Base-by-base conservation (phyloP, 92 coral and sea anemone genomes). In the Epizoanthus fatuus region DNA sequence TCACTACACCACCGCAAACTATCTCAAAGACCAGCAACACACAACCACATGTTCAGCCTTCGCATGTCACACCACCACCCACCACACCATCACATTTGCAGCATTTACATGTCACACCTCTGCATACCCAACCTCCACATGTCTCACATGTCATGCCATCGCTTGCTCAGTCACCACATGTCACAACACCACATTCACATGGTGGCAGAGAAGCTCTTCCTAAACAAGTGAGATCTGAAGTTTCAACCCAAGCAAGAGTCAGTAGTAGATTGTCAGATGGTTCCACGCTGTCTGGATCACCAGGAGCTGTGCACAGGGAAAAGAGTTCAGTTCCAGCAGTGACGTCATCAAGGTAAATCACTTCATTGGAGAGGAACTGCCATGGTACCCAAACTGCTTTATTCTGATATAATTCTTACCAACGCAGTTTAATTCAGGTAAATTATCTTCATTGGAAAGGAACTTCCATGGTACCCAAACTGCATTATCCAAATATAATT, bases 301-400 rank as follows among this genome's bases (percentile, higher is more conserved):
- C 69, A 10, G 35, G 5, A 14, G 8, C 67, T 16, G 69, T 5
- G 39, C 81, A 59, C 19, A 76, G 10, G 25, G 19, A 3, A 9
- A 66, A 14, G 62, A 38, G 22, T 38, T 0, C 71, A n/a, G 37
- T 56, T 12, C 70, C 19, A 0, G 20, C 39, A 5, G 71, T 39
- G 11, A 39, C 57, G 15, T 20, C 82, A 39, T 7, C 54, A 35
- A 77, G 70, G 82, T 77, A 77, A 39, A 7, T 75, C 37, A n/a
- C 56, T 45, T 71, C 4, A 71, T 13, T 44, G 49, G 39, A 4
- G 9, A 71, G 7, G 54, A 15, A 63, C 47, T 66, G 17, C 14
- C n/a, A 37, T 32, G 49, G 44, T 37, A 8, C 32, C 69, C 69
- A 64, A 25, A 64, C 69, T 25, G 29, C 67, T 5, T 38, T 14